These are phyloP conservation scores for Mythimna lalbum DNA, from an alignment of 2,888 invertebrate genomes.

Conservation along the genomic window DNA sequence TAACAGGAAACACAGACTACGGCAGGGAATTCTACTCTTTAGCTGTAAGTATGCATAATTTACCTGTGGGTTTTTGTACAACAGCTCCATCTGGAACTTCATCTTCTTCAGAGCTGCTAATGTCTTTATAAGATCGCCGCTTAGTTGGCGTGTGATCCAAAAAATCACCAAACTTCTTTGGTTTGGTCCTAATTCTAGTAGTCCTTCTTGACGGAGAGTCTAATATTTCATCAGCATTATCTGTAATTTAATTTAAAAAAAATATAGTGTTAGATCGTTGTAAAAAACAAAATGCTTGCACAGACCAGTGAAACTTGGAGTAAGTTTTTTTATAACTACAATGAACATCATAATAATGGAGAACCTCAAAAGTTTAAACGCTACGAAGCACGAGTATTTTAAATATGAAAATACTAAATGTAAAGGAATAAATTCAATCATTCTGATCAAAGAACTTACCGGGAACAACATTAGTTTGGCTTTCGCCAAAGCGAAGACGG, in stretches of 20 bases:
- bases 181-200: constrained; percentile 77
- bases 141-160: constrained; percentile 76
- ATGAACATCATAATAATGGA: neutral
- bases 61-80: constrained; percentile 81
- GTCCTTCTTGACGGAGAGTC: constrained; percentile 78
- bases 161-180: constrained; percentile 83
- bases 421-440: neutral
- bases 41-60: neutral
- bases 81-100: constrained; percentile 68
- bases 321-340: neutral
- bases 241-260: constrained; percentile 29
- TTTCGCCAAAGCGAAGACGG: constrained; percentile 51
- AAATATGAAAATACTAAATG: neutral
- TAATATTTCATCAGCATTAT: constrained; percentile 31
- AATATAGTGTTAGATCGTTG: neutral
- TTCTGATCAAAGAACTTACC: constrained; percentile 33
- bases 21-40: no score
- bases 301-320: neutral
- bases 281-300: neutral
- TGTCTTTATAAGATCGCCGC: constrained; percentile 60
- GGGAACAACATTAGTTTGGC: constrained; percentile 7
- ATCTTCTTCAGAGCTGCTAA: constrained; percentile 69
- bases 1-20: no score
- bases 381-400: neutral
- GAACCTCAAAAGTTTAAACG: neutral